Conservation (phyloP, 1,140 invertebrate species). For the Polypedilum vanderplanki region DNA sequence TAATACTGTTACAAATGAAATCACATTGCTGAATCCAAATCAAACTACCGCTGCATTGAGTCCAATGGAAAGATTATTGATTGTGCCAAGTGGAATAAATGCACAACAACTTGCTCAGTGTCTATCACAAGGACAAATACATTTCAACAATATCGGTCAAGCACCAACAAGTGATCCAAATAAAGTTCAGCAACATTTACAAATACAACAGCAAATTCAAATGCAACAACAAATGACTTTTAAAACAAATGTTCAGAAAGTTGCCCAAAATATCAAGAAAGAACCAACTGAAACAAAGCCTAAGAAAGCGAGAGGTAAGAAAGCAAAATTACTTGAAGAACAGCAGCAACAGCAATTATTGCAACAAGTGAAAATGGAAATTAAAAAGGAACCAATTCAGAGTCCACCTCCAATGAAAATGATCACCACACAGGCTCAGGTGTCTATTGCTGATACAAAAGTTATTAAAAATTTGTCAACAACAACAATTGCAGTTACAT, state of each 20-base stretch:
- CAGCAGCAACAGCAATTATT: not conserved
- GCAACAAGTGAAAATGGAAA: not conserved
- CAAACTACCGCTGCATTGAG: slow-evolving; percentile 42
- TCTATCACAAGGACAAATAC: slow-evolving; percentile 41
- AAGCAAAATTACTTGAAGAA: slow-evolving; percentile 15
- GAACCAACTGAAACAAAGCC: slow-evolving; percentile 21
- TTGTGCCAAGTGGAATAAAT: slow-evolving; percentile 43
- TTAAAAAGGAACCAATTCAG: slow-evolving; percentile 16
- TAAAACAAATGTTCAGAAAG: slow-evolving; percentile 24
- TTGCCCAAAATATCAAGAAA: not conserved
- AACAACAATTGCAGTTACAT: not conserved
- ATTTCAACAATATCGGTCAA: slow-evolving; percentile 40
- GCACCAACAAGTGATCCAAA: slow-evolving; percentile 29
- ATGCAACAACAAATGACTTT: slow-evolving; percentile 29
- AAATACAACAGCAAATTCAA: slow-evolving; percentile 29
- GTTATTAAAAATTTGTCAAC: not conserved
- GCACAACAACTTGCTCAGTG: slow-evolving; percentile 43
- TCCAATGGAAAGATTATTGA: slow-evolving; percentile 41
- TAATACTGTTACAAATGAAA: slow-evolving; percentile 42
- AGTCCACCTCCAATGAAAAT: slow-evolving; percentile 20
- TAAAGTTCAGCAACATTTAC: not conserved
- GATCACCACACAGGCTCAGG: not conserved
- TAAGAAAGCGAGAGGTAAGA: slow-evolving; percentile 8
- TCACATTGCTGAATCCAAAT: slow-evolving; percentile 41
- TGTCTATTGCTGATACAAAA: not conserved